Percentiles rank a stretch among this genome's conserved stretches.
Evolutionary conservation across 2,888 invertebrate species (phyloP).

Genomic region (Torymus aiolomorphi): DNA sequence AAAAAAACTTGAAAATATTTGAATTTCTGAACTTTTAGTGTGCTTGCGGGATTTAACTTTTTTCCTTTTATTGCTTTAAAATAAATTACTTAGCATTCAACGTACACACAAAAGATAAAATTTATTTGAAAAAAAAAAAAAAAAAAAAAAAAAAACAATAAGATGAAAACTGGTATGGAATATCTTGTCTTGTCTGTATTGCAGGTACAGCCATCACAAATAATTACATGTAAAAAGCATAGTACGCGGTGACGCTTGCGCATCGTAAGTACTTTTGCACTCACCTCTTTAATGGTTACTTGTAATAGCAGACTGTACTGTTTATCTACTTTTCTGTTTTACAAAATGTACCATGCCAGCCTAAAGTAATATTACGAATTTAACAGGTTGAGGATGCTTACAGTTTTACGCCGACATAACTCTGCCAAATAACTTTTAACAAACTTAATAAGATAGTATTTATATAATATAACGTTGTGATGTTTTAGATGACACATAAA

Average conservation of each 20-base stretch:
- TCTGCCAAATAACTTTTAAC: too few relatives aligned
- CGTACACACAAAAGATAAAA: background rate
- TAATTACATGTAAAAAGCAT: constrained; percentile 72
- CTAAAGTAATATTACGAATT: background rate
- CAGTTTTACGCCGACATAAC: too few relatives aligned
- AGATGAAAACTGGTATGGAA: constrained; percentile 64
- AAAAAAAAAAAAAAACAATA: too few relatives aligned
- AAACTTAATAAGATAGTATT: too few relatives aligned
- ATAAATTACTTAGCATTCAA: background rate
- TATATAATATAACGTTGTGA: too few relatives aligned
- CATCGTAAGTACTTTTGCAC: constrained; percentile 72
- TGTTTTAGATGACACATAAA: too few relatives aligned
- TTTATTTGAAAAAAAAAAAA: constrained; percentile 5
- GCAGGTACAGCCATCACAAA: constrained; percentile 72
- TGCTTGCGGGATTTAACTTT: too few relatives aligned
- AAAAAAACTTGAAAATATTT: background rate
- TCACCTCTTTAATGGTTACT: constrained; percentile 60
- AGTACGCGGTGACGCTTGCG: constrained; percentile 72
- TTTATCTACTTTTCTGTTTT: constrained; percentile 36
- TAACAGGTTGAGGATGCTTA: constrained; percentile 31
- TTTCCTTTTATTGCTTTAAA: too few relatives aligned
- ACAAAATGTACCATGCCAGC: constrained; percentile 52
- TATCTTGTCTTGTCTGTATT: constrained; percentile 72
- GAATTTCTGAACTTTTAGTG: too few relatives aligned
- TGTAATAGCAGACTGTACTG: constrained; percentile 31